These are phyloP conservation scores for Hemitrygon akajei DNA, from an alignment of 2,797 vertebrate genomes.

Conservation along the genomic window DNA sequence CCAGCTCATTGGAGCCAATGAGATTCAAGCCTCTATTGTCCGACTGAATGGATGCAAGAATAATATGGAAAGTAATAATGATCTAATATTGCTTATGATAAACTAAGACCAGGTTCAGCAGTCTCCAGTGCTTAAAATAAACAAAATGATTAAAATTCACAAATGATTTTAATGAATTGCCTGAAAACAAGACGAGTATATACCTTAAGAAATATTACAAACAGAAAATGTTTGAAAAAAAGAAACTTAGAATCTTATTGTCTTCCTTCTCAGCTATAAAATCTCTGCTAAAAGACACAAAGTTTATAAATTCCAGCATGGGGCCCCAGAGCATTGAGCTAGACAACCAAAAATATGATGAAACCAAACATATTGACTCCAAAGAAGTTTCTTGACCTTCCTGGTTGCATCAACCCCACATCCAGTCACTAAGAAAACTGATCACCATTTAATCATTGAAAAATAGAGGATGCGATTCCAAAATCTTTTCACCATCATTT, in stretches of 20 bases:
- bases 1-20: conserved; percentile 43
- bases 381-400: neutral
- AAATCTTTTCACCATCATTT: neutral
- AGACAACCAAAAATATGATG: neutral
- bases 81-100: neutral
- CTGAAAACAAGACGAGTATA: too few relatives aligned
- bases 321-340: too few relatives aligned
- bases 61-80: neutral
- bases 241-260: too few relatives aligned
- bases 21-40: neutral
- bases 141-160: too few relatives aligned
- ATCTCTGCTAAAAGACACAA: too few relatives aligned
- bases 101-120: neutral
- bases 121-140: too few relatives aligned
- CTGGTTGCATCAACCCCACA: neutral
- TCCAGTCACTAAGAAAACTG: neutral
- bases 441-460: neutral
- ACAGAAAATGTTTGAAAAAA: too few relatives aligned
- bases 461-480: neutral
- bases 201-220: too few relatives aligned
- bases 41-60: neutral
- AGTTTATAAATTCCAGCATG: too few relatives aligned
- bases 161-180: too few relatives aligned
- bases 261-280: too few relatives aligned
- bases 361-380: neutral